Conservation (phyloP, 2,797 vertebrate species). For the Momotus momota region DNA sequence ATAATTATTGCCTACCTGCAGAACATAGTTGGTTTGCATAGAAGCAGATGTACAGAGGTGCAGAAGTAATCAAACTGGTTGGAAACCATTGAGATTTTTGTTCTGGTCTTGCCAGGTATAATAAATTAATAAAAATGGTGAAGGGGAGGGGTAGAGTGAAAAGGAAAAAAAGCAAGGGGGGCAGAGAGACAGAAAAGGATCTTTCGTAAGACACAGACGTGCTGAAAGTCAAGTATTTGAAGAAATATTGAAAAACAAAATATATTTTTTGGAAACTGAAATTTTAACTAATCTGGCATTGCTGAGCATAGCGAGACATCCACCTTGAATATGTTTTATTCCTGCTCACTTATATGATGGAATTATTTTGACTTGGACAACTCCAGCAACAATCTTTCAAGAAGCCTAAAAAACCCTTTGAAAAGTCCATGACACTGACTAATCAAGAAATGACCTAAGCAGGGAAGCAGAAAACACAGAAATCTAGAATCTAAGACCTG, state of each 20-base stretch:
- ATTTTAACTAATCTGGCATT: not conserved
- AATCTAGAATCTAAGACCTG: not conserved
- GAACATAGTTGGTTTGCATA: not conserved
- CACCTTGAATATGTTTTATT: not conserved
- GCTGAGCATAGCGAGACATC: not conserved
- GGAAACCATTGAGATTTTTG: not conserved
- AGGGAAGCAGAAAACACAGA: not conserved
- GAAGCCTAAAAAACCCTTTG: not conserved
- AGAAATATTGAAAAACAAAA: not conserved
- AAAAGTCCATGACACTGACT: not conserved
- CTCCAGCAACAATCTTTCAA: not conserved
- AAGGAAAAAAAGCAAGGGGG: fast-evolving
- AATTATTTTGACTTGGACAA: not conserved
- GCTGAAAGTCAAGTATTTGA: not conserved
- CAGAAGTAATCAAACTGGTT: not conserved
- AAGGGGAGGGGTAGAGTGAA: not conserved
- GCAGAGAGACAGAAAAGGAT: not conserved
- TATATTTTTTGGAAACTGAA: not conserved
- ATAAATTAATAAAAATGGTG: not conserved
- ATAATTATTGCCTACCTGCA: not conserved
- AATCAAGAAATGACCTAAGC: not conserved
- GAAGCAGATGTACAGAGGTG: not conserved
- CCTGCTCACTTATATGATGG: not conserved
- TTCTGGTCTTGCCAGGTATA: not conserved
- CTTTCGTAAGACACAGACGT: not conserved